phyloP scores from a whole-genome alignment of 2,113 vertebrate species.

The Mormyrus lacerda region DNA sequence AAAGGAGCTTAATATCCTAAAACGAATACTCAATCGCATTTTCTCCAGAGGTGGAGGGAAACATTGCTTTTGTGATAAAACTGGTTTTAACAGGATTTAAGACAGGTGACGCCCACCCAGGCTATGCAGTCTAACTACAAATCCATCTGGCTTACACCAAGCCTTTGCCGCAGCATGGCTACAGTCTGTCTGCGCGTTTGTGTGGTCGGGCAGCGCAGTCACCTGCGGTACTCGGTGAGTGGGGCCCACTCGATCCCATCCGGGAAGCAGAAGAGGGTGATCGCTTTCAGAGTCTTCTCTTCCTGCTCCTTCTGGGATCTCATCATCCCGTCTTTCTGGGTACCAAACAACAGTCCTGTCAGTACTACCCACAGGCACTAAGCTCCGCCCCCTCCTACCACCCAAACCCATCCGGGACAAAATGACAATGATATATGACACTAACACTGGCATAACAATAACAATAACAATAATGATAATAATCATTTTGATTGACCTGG shows the following conservation, averaged over 20 bases:
- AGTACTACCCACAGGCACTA: neutral
- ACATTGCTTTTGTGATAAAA: neutral
- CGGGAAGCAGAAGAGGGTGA: conserved; percentile 78
- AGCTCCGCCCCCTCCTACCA: neutral
- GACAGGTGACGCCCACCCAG: neutral
- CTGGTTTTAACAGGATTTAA: neutral
- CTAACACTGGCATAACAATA: neutral
- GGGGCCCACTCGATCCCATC: conserved; percentile 68
- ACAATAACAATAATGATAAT: neutral
- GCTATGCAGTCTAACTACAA: neutral
- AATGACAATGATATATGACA: too few relatives aligned
- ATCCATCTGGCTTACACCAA: neutral
- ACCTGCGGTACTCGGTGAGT: conserved; percentile 66
- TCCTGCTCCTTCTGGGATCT: conserved; percentile 72
- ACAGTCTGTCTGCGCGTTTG: neutral
- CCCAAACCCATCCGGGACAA: neutral
- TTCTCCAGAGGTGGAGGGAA: neutral
- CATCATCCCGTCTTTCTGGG: conserved; percentile 63
- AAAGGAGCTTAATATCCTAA: neutral
- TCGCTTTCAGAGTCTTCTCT: conserved; percentile 63
- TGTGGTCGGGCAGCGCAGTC: neutral
- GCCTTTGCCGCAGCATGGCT: neutral
- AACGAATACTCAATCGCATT: neutral
- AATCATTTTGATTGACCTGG: neutral
- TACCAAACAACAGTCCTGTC: neutral